Percentiles rank a stretch among this genome's conserved stretches.
These are phyloP conservation scores for Orthonychiurus folsomi DNA, from an alignment of 2,888 invertebrate species.

Conservation along the genomic window DNA sequence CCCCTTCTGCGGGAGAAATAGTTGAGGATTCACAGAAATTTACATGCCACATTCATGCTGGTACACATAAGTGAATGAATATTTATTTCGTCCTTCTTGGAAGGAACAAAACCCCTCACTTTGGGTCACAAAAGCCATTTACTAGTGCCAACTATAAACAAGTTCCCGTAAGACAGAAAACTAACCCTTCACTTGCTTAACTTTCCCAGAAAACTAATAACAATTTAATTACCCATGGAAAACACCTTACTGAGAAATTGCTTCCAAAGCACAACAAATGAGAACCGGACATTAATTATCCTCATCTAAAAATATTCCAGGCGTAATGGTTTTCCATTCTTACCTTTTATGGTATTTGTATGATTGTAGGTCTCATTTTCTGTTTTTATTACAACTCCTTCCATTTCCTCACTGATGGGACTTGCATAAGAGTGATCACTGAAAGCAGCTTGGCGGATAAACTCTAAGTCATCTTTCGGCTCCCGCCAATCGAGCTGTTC, in stretches of 20 bases:
- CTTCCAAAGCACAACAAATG: not conserved
- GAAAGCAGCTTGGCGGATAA: conserved; percentile 26
- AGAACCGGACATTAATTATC: too few relatives aligned
- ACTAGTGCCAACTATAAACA: not conserved
- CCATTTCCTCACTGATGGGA: not conserved
- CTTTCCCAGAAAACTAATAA: not conserved
- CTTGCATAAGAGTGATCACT: conserved; percentile 38
- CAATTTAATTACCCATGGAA: not conserved
- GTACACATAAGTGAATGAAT: not conserved
- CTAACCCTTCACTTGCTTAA: not conserved
- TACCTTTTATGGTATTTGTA: conserved; percentile 1
- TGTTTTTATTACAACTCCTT: not conserved
- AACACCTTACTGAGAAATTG: not conserved
- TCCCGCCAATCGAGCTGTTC: not conserved
- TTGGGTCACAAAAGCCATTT: not conserved
- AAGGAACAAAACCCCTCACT: not conserved
- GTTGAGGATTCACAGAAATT: not conserved
- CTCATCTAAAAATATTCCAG: too few relatives aligned
- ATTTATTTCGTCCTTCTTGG: not conserved
- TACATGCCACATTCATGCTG: too few relatives aligned
- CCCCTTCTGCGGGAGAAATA: not conserved
- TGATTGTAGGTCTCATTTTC: not conserved
- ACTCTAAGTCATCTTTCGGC: conserved; percentile 18
- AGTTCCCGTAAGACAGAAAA: not conserved
- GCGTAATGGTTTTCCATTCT: not conserved